These are phyloP conservation scores for Leucoptera coffeella DNA, from an alignment of 2,888 invertebrate genomes.

Conservation along the genomic window DNA sequence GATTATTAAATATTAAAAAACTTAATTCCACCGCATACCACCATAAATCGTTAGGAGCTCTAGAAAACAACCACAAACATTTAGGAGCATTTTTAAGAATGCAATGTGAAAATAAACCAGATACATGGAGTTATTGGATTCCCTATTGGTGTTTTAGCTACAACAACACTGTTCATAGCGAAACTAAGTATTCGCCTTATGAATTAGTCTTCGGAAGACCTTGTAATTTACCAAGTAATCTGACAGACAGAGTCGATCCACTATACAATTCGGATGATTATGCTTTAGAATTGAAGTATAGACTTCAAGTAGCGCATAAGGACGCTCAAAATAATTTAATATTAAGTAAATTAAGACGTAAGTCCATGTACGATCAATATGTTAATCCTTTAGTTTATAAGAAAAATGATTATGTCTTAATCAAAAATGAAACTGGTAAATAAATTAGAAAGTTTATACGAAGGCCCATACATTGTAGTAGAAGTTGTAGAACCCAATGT, in stretches of 20 bases:
- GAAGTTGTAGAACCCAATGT: too few relatives aligned
- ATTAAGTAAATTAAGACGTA: neutral
- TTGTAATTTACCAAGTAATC: neutral
- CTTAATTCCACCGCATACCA: constrained; percentile 2
- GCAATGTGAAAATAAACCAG: neutral
- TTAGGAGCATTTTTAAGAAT: neutral
- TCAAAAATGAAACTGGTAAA: too few relatives aligned
- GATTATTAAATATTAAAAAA: constrained; percentile 1
- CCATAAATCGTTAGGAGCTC: neutral
- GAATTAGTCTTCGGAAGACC: neutral
- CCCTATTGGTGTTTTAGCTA: neutral
- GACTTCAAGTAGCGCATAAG: constrained; percentile 2
- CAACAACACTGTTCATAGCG: constrained; percentile 2
- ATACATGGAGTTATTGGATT: neutral
- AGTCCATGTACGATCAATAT: neutral
- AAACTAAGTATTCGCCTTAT: constrained; percentile 1
- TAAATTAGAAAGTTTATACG: too few relatives aligned
- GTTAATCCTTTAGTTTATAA: too few relatives aligned
- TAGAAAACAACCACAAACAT: neutral
- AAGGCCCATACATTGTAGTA: too few relatives aligned
- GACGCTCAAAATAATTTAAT: constrained; percentile 1
- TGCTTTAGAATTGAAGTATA: constrained; percentile 3
- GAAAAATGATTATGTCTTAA: too few relatives aligned
- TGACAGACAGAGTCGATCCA: neutral
- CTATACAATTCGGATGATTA: constrained; percentile 1